Conservation (phyloP, 2,797 vertebrate genomes). For the Tokudaia muenninki region DNA sequence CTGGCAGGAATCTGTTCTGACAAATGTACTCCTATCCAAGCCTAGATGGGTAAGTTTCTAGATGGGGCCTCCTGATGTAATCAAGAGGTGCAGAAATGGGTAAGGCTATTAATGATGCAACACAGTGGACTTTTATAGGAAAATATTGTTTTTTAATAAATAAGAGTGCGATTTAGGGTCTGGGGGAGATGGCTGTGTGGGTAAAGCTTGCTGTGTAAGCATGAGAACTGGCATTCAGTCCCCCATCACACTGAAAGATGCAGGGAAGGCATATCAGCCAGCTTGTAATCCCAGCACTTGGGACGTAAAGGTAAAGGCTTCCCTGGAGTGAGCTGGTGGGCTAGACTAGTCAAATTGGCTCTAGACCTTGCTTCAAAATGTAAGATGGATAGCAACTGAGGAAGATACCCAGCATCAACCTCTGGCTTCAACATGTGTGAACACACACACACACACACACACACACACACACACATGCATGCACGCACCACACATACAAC, state of each 20-base stretch:
- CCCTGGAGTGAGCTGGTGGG: background rate
- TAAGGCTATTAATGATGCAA: background rate
- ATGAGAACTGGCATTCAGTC: background rate
- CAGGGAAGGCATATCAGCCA: background rate
- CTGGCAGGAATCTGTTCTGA: background rate
- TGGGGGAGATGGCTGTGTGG: background rate
- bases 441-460: background rate
- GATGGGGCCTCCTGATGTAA: no score
- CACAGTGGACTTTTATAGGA: background rate
- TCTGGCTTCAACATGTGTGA: background rate
- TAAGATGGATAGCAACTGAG: no score
- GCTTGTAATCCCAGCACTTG: background rate
- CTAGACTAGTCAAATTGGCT: background rate
- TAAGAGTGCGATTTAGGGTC: background rate
- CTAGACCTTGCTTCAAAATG: background rate
- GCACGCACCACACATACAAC: no score
- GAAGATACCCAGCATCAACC: background rate
- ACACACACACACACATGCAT: background rate
- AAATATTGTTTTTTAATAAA: background rate
- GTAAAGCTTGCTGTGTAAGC: background rate
- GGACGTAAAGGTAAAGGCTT: no score
- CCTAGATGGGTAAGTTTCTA: background rate
- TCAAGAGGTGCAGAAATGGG: no score
- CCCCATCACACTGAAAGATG: background rate
- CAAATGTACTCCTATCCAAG: background rate